Conservation (phyloP, 2,113 vertebrate species). For the Tiliqua scincoides region DNA sequence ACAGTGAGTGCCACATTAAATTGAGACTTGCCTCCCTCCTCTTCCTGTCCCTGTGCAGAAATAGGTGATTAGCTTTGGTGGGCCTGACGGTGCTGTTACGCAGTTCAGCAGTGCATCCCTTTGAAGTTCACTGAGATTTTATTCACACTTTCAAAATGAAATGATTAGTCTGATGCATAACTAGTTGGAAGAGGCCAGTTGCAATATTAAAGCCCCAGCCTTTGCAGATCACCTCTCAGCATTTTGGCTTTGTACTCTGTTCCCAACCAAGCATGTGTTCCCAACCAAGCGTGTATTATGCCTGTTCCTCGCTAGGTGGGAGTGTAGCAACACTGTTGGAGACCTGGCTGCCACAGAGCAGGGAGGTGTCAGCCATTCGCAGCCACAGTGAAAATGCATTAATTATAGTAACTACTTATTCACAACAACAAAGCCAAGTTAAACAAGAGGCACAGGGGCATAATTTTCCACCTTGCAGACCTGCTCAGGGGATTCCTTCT, state of each 20-base stretch:
- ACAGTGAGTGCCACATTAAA: not conserved
- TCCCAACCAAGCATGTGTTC: not conserved
- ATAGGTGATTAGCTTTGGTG: not conserved
- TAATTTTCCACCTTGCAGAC: slow-evolving; percentile 10
- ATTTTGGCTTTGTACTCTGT: not conserved
- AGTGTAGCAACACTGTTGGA: slow-evolving; percentile 48
- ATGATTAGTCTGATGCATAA: not conserved
- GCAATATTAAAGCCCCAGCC: not conserved
- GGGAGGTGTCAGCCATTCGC: not conserved
- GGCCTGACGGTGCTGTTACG: not conserved
- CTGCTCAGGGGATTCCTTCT: slow-evolving; percentile 34
- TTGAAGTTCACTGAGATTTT: not conserved
- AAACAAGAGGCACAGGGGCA: slow-evolving; percentile 12
- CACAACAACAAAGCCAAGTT: slow-evolving; percentile 31
- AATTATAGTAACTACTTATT: slow-evolving; percentile 55
- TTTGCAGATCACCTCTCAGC: not conserved
- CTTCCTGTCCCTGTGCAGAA: not conserved
- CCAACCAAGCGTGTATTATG: not conserved
- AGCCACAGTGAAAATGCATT: slow-evolving; percentile 32
- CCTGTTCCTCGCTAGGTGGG: slow-evolving; percentile 70
- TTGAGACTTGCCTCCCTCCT: not conserved
- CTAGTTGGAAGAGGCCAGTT: not conserved
- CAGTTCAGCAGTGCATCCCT: not conserved
- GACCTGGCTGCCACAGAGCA: not conserved
- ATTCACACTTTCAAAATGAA: not conserved